Base-by-base conservation (phyloP, 1,140 invertebrate genomes). In the Nomia melanderi region DNA sequence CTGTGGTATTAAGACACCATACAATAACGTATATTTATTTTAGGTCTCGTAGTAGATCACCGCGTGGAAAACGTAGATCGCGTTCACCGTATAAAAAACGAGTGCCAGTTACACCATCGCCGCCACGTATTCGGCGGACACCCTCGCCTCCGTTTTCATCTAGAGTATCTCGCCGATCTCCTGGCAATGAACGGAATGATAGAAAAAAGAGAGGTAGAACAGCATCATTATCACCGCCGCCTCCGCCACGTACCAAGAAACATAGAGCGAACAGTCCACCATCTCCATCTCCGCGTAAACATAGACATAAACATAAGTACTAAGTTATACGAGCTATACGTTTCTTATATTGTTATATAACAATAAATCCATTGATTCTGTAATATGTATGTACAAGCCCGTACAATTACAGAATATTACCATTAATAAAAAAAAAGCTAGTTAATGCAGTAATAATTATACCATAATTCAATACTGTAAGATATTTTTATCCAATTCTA, bases 231-330 rank as follows among this genome's bases (percentile, higher is more conserved):
- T 92, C 91, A 29, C 91, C 91, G 3, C 90, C 92, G n/a, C 87
- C 91, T 23, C 86, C 89, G 6, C 90, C 91, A 6, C 84, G 89
- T 54, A 36, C 88, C 53, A 78, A 83, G 2, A 92, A 92, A 63
- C 88, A 91, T 76, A 86, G 91, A 82, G 85, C 83, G 29, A 85
- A 72, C 54, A 91, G 91, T 84, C 91, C 92, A 12, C 80, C 88
- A 2, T 91, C 91, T 31, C 90, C 92, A 17, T 88, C 91, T 14
- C 82, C 90, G 12, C 88, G 92, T 17, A 93, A 93, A 86, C 93
- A 93, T 76, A 91, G 93, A 82, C 93, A 93, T 78, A 93, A 93
- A 82, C 93, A 93, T 83, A 93, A 93, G 86, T 93, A 93, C 76
- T 93, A 73, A 91, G 60, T 33, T 47, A 77, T 60, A 56, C 78